Base-by-base conservation (phyloP, 2,113 vertebrate genomes). In the Xenopus laevis region DNA sequence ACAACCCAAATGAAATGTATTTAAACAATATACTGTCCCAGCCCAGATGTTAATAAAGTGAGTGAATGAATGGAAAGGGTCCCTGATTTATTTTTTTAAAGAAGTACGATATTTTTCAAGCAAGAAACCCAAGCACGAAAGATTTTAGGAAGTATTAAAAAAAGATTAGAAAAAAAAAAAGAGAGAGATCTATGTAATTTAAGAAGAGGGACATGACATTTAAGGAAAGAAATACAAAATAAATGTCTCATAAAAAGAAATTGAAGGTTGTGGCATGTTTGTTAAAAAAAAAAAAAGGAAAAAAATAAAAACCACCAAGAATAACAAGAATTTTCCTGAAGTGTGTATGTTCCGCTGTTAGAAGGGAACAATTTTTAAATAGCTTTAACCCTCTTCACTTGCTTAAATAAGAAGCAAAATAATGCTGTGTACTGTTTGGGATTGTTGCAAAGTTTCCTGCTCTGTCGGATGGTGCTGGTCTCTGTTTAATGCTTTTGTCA, bases 331-430 rank as follows among this genome's bases (percentile, higher is more conserved):
- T 85, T 82, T 12, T 45, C 71, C 83, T 78, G 79, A 1, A 75
- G 82, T 77, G 40, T 68, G 64, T 2, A 15, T 53, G 0, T 44
- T 78, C 78, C 78, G 6, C 33, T 58, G 63, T 15, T 64, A 3
- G 30, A 40, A 23, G 33, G 7, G 16, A 58, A 5, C 47, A 18
- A 58, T 58, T 58, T 20, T 58, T 4, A n/a, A 58, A 58, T 18
- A 20, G 15, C 17, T 18, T 58, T 58, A 8, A 58, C 16, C 3
- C 17, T n/a, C 17, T 58, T 27, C 66, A 83, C 85, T 80, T 71
- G 78, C 85, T 87, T 86, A 90, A 89, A 86, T 87, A 84, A 85
- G 84, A 83, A 80, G 81, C 84, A 16, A 9, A 87, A 87, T 90
- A 9, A 40, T 87, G 87, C 82, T 87, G 83, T 85, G 81, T 85